Base-by-base conservation (phyloP, 1,140 invertebrate genomes). In the Drosophila tsacasi region DNA sequence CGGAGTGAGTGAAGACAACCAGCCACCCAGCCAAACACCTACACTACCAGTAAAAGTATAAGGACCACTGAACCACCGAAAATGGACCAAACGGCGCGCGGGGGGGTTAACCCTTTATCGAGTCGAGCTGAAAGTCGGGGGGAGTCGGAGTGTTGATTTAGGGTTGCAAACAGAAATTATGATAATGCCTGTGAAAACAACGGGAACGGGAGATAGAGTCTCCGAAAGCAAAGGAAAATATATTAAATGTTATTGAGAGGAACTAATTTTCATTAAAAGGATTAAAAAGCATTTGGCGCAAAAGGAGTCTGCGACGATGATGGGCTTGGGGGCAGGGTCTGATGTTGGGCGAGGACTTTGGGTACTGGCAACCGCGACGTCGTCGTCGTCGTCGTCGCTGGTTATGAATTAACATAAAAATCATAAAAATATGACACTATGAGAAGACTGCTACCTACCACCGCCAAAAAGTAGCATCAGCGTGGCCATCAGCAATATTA, bases 241-340 rank as follows among this genome's bases (percentile, higher is more conserved):
- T 91, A 91, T 91, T 91, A 91, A 91, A 91, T 89, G 84, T 89
- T 91, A 91, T 91, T 91, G 89, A 91, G 89, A 91, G 89, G 84
- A 91, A 91, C 89, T 91, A 91, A 91, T 91, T 91, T 91, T 91
- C 89, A 91, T 91, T 91, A 91, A 91, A 91, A 91, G 89, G 89
- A 91, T 91, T 91, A 91, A 91, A 91, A 90, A 91, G 83, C 82
- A 83, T 85, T 87, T 84, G 81, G 84, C 84, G 64, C 55, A 55
- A 44, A 44, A 52, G 44, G 67, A 60, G 68, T 58, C 50, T 40
- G 52, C 39, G 12, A 27, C 2, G 37, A 7, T 58, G 63, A 61
- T 30, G 35, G 27, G 30, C 27, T 6, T 10, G 54, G 3, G 19
- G 30, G 8, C 30, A 2, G 30, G 30, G 30, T 8, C 30, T 30